Base-by-base conservation (phyloP, 2,797 vertebrate species). In the Momotus momota region DNA sequence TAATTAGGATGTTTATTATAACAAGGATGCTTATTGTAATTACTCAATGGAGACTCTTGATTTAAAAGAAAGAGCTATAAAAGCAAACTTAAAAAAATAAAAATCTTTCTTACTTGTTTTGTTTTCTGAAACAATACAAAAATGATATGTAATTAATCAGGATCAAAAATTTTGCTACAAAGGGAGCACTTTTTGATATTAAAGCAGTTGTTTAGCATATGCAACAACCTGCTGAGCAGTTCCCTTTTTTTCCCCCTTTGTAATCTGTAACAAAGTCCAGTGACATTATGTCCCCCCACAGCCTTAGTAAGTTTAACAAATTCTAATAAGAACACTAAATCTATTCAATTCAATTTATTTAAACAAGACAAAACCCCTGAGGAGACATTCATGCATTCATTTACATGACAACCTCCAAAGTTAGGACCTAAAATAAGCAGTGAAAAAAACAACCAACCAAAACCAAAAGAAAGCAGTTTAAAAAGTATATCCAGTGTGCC, bases 311-410 rank as follows among this genome's bases (percentile, higher is more conserved):
- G 57, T 91, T 90, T 86, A 96, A 94, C 46, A 72, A 81, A 95
- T 78, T 92, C 54, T 41, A 93, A 81, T 79, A 91, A 33, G 40
- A 92, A 69, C 57, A 61, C 75, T 94, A 94, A 94, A 94, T 93
- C 92, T 90, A 91, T 94, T 81, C 35, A 49, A 66, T 91, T 89
- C 71, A 57, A 92, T 94, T 87, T 87, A 87, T 94, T 96, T 92
- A 95, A 96, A 83, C 72, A 91, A 81, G 66, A 81, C 21, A 66
- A 96, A 94, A 83, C 18, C 65, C 38, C 94, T 33, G 46, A 86
- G 65, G 84, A 93, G 35, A 88, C 31, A 25, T 79, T 79, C 65
- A 48, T 55, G 27, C 55, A 60, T 89, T 94, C 46, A 48, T 90
- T 97, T 77, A 90, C 86, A 88, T 52, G 40, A 88, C 72, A 94